These are phyloP conservation scores for Ectropis crepuscularia DNA, from an alignment of 2,888 invertebrate genomes.

Conservation along the genomic window DNA sequence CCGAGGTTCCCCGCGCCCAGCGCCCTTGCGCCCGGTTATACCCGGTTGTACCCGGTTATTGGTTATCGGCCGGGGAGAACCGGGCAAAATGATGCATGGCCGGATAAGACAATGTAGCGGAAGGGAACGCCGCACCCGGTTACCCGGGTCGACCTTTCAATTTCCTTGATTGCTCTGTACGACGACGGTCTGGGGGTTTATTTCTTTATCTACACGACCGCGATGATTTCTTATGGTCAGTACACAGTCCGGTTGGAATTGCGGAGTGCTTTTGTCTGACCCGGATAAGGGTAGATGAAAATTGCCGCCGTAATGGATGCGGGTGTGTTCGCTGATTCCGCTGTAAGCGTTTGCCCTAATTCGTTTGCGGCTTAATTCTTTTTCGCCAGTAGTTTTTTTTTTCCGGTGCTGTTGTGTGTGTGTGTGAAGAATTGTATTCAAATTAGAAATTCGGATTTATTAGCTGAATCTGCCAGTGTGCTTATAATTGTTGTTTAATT, in stretches of 20 bases:
- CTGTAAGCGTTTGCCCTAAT: slow-evolving; percentile 7
- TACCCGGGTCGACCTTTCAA: slow-evolving; percentile 73
- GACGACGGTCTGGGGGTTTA: slow-evolving; percentile 54
- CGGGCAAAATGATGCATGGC: slow-evolving; percentile 70
- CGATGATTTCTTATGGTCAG: slow-evolving; percentile 57
- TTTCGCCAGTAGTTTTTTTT: not conserved
- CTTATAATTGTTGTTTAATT: too few relatives aligned
- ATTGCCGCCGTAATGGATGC: slow-evolving; percentile 31
- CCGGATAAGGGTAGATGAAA: slow-evolving; percentile 43
- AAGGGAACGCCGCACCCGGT: slow-evolving; percentile 63
- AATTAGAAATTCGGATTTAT: too few relatives aligned
- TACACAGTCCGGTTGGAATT: slow-evolving; percentile 39
- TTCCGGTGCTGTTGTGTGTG: too few relatives aligned
- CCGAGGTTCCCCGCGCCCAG: slow-evolving; percentile 26
- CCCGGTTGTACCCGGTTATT: slow-evolving; percentile 39
- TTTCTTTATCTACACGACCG: slow-evolving; percentile 58
- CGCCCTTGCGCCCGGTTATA: slow-evolving; percentile 24
- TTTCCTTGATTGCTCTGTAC: slow-evolving; percentile 68
- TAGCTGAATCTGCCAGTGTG: too few relatives aligned
- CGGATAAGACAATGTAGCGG: slow-evolving; percentile 73
- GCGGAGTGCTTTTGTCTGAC: slow-evolving; percentile 41
- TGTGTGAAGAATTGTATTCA: too few relatives aligned
- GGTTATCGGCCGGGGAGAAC: slow-evolving; percentile 50
- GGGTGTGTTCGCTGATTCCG: slow-evolving; percentile 18
- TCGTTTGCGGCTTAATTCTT: slow-evolving; percentile 4